phyloP scores from a whole-genome alignment of 2,113 vertebrate species.

The Menidia beryllina region DNA sequence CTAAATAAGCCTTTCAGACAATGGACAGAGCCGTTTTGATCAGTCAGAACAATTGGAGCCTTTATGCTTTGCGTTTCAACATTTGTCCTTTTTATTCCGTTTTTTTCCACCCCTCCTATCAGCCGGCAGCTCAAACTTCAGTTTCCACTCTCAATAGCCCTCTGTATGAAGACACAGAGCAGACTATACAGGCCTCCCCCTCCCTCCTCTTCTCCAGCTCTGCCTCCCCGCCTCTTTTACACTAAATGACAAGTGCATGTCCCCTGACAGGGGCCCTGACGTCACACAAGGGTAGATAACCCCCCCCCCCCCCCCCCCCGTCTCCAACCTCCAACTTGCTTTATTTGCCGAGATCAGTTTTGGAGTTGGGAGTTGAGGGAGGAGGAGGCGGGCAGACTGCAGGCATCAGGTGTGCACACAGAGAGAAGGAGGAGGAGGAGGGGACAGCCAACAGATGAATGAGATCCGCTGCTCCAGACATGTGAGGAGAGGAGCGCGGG shows the following conservation, averaged over 20 bases:
- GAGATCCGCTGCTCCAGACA: neutral
- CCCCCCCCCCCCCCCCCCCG: no score
- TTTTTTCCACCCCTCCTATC: conserved; percentile 71
- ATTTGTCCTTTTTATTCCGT: conserved; percentile 67
- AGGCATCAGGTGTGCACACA: conserved; percentile 65
- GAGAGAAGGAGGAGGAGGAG: conserved; percentile 47
- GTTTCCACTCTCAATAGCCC: conserved; percentile 73
- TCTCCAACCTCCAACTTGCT: no score
- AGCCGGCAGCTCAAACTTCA: conserved; percentile 73
- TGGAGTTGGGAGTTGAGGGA: conserved; percentile 44
- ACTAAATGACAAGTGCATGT: conserved; percentile 59
- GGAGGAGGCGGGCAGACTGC: conserved; percentile 26
- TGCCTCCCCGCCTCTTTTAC: conserved; percentile 2
- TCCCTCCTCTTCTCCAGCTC: conserved; percentile 1
- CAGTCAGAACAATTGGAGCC: conserved; percentile 62
- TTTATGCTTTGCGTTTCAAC: conserved; percentile 68
- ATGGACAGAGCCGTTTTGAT: conserved; percentile 53
- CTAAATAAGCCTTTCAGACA: conserved; percentile 46
- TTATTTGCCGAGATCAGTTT: conserved; percentile 54
- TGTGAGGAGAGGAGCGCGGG: conserved; percentile 42
- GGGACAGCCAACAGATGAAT: conserved; percentile 44
- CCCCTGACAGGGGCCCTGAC: conserved; percentile 68
- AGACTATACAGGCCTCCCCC: conserved; percentile 56
- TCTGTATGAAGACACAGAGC: conserved; percentile 77
- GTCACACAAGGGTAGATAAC: conserved; percentile 62